Conservation (phyloP, 2,888 invertebrate genomes). For the Kryphioiulus occultus region DNA sequence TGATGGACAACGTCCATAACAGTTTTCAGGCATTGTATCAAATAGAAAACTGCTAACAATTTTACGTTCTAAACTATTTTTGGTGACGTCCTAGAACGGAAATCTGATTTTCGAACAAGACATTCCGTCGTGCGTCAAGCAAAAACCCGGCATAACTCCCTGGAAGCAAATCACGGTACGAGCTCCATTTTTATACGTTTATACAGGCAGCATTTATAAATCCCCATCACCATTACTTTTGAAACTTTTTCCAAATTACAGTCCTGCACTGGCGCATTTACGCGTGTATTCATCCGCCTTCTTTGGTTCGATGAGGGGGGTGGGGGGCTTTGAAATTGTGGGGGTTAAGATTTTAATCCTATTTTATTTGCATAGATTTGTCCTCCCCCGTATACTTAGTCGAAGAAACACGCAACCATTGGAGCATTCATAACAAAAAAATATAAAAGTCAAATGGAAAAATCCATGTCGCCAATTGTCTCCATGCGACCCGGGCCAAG, state of each 20-base stretch:
- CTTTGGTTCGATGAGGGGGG: not conserved
- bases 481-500: constrained; percentile 20
- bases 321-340: not conserved
- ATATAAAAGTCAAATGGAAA: constrained; percentile 45
- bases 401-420: not conserved
- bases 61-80: no score
- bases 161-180: not conserved
- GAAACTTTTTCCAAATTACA: constrained; percentile 22
- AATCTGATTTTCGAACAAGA: no score
- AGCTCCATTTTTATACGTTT: not conserved
- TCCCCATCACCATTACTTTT: constrained; percentile 12
- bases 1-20: no score
- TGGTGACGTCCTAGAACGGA: no score
- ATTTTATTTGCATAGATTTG: constrained; percentile 35
- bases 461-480: constrained; percentile 33
- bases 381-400: not conserved
- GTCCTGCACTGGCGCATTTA: not conserved
- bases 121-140: no score
- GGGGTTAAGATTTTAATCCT: constrained; percentile 31
- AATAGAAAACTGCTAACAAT: no score
- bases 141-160: not conserved
- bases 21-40: no score
- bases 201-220: constrained; percentile 11
- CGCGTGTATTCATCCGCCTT: not conserved
- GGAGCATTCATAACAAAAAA: constrained; percentile 48